A percentile compares a stretch with the other conserved stretches of the same genome.
phyloP scores from a whole-genome alignment of 1,140 invertebrate species.

The Pararge aegeria region DNA sequence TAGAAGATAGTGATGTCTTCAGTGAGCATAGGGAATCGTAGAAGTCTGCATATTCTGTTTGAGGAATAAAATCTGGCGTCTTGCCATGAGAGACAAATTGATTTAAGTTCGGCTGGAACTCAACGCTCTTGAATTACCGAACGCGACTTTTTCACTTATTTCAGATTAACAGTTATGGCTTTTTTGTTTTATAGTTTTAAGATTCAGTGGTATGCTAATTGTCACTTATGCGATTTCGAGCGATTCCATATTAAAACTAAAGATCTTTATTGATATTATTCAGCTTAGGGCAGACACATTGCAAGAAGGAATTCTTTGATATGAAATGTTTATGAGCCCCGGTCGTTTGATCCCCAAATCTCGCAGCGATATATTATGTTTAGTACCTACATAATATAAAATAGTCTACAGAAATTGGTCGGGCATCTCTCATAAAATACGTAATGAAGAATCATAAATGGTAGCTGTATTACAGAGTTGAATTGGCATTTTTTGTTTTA shows the following conservation, averaged over 20 bases:
- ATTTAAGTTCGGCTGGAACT: background rate
- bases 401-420: background rate
- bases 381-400: background rate
- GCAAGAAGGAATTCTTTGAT: background rate
- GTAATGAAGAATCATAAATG: background rate
- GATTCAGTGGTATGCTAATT: no score
- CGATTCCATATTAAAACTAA: no score
- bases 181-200: no score
- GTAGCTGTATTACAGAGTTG: background rate
- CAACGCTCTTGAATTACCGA: background rate
- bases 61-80: background rate
- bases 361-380: background rate
- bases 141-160: background rate
- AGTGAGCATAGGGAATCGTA: background rate
- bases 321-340: background rate
- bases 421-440: background rate
- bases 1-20: background rate
- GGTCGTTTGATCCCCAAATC: conserved; percentile 11
- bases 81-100: background rate
- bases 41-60: background rate
- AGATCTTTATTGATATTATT: no score
- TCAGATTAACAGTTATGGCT: no score
- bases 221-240: no score
- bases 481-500: background rate
- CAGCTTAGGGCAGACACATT: no score